phyloP scores from a whole-genome alignment of 2,113 vertebrate species.

The Dipodomys merriami region DNA sequence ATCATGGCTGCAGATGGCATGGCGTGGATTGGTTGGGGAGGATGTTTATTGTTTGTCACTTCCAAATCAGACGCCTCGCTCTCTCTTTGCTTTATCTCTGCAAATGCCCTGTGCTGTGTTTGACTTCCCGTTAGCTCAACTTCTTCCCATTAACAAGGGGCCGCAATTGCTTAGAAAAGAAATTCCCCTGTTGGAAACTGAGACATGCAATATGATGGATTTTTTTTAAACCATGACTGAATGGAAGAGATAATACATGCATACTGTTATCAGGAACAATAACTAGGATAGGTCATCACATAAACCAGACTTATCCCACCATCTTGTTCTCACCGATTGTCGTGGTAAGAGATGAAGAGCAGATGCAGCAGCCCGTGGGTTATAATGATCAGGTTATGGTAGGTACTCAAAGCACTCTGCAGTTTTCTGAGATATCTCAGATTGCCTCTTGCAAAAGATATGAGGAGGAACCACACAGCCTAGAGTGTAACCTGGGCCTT shows the following conservation, averaged over 20 bases:
- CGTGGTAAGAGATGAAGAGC: accelerated
- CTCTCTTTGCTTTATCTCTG: conserved; percentile 35
- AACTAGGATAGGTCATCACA: accelerated
- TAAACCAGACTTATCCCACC: too few species aligned
- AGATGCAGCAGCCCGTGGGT: not conserved
- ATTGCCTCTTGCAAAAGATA: not conserved
- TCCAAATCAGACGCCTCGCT: conserved; percentile 49
- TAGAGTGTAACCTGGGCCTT: not conserved
- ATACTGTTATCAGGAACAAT: not conserved
- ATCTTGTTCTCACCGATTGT: not conserved
- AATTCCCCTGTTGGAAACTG: conserved; percentile 13
- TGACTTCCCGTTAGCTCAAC: conserved; percentile 19
- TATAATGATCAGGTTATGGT: not conserved
- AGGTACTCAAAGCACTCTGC: accelerated
- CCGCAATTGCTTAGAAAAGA: not conserved
- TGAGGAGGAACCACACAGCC: not conserved
- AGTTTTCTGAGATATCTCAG: not conserved
- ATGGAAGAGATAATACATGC: not conserved
- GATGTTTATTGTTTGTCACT: conserved; percentile 40
- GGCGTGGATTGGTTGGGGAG: not conserved
- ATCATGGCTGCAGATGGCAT: conserved; percentile 51
- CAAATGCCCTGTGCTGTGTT: not conserved
- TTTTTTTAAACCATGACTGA: not conserved
- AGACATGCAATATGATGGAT: not conserved
- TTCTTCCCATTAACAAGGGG: conserved; percentile 41